Conservation (phyloP, 2,888 invertebrate genomes). For the Amaurobius ferox region DNA sequence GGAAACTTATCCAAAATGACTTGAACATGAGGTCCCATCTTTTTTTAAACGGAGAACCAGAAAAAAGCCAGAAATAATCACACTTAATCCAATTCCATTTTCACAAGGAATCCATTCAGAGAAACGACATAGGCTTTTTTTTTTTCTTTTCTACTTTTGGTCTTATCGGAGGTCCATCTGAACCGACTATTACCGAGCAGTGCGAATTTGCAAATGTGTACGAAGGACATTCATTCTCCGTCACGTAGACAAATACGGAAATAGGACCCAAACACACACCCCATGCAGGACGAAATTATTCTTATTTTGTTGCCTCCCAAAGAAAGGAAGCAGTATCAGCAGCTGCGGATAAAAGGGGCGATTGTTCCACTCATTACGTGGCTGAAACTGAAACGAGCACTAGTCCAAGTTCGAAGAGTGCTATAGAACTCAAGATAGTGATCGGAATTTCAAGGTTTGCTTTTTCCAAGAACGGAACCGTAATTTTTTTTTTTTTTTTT, state of each 20-base stretch:
- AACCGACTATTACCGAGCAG: no score
- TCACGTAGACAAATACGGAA: conserved; percentile 18
- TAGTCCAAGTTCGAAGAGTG: background rate
- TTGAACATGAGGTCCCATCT: conserved; percentile 42
- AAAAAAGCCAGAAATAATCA: no score
- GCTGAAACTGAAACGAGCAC: background rate
- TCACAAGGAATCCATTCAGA: background rate
- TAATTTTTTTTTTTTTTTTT: no score
- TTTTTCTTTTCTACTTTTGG: background rate
- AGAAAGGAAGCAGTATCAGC: background rate
- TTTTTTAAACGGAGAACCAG: background rate
- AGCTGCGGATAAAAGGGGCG: background rate
- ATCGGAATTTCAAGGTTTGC: no score
- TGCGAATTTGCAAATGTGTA: background rate
- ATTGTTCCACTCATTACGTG: background rate
- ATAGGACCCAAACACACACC: background rate
- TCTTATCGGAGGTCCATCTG: background rate
- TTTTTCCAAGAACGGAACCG: no score
- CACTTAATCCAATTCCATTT: background rate
- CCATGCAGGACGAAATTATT: background rate
- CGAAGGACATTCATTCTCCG: background rate
- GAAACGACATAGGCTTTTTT: background rate
- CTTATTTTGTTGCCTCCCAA: background rate
- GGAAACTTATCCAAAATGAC: conserved; percentile 62
- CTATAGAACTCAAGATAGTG: no score